Conservation (phyloP, 2,113 vertebrate genomes). For the Speoplatyrhinus poulsoni region DNA sequence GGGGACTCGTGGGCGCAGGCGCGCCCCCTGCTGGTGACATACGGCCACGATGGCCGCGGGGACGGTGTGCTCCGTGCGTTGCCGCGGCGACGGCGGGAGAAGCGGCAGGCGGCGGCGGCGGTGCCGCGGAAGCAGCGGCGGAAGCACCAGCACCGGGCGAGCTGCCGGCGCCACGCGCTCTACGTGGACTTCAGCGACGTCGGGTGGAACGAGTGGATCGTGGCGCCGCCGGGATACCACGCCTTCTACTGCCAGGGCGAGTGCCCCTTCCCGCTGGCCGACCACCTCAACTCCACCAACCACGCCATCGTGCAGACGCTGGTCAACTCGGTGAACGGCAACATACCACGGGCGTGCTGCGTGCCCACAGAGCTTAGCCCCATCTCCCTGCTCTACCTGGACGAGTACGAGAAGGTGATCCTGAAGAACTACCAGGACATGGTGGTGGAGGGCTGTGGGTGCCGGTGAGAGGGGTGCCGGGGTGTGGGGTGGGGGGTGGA, state of each 20-base stretch:
- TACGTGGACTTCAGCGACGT: constrained; percentile 99
- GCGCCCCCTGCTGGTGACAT: constrained; percentile 93
- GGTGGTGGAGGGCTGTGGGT: constrained; percentile 99
- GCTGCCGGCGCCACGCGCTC: constrained; percentile 91
- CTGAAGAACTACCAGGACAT: constrained; percentile 99
- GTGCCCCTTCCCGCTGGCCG: constrained; percentile 95
- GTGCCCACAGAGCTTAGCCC: constrained; percentile 97
- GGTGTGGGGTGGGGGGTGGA: not conserved
- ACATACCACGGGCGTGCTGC: constrained; percentile 98
- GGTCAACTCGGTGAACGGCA: constrained; percentile 98
- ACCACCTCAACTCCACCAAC: constrained; percentile 98
- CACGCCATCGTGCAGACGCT: constrained; percentile 98
- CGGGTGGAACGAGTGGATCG: constrained; percentile 99
- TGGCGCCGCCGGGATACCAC: constrained; percentile 95
- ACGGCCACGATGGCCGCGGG: constrained; percentile 92
- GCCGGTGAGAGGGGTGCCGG: constrained; percentile 79
- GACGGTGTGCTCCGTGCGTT: constrained; percentile 85
- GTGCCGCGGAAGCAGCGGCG: constrained; percentile 85
- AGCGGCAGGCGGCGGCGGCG: constrained; percentile 72
- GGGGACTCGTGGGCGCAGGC: constrained; percentile 90
- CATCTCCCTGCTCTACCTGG: constrained; percentile 97
- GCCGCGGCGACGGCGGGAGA: constrained; percentile 87
- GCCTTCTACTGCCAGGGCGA: constrained; percentile 98
- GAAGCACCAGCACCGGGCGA: constrained; percentile 88
- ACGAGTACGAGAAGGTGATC: constrained; percentile 97